Conservation (phyloP, 2,888 invertebrate species). For the Dioctria linearis region DNA sequence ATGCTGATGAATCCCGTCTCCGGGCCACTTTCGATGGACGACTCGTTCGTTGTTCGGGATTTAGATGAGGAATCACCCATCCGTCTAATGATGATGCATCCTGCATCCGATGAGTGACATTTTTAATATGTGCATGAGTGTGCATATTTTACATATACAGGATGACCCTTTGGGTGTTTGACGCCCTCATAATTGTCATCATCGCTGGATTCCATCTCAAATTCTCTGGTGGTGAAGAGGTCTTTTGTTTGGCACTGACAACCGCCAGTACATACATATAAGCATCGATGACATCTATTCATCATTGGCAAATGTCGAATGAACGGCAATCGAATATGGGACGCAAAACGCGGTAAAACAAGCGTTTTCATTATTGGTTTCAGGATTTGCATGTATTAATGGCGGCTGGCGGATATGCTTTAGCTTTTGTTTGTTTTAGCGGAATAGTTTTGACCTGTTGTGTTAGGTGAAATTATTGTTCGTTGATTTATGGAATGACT, state of each 20-base stretch:
- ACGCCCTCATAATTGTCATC: constrained; percentile 48
- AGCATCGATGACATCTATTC: constrained; percentile 49
- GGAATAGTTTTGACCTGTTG: neutral
- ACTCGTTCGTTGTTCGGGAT: neutral
- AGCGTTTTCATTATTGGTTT: neutral
- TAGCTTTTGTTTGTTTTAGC: constrained; percentile 17
- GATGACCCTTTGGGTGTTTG: constrained; percentile 26
- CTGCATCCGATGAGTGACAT: constrained; percentile 41
- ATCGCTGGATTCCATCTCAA: constrained; percentile 29
- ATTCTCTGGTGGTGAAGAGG: constrained; percentile 9
- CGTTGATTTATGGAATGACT: no score
- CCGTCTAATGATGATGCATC: constrained; percentile 50
- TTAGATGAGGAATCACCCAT: constrained; percentile 30
- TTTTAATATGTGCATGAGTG: constrained; percentile 52
- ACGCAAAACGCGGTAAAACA: constrained; percentile 20
- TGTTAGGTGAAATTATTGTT: no score
- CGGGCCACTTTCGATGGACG: neutral
- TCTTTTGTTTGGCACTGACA: constrained; percentile 46
- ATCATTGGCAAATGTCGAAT: constrained; percentile 46
- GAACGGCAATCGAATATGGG: constrained; percentile 35
- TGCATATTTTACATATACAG: constrained; percentile 47
- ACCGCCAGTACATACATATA: constrained; percentile 18
- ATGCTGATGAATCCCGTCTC: neutral
- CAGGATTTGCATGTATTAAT: constrained; percentile 4
- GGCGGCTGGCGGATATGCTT: neutral